Base-by-base conservation (phyloP, 2,113 vertebrate species). In the Tinamus guttatus region DNA sequence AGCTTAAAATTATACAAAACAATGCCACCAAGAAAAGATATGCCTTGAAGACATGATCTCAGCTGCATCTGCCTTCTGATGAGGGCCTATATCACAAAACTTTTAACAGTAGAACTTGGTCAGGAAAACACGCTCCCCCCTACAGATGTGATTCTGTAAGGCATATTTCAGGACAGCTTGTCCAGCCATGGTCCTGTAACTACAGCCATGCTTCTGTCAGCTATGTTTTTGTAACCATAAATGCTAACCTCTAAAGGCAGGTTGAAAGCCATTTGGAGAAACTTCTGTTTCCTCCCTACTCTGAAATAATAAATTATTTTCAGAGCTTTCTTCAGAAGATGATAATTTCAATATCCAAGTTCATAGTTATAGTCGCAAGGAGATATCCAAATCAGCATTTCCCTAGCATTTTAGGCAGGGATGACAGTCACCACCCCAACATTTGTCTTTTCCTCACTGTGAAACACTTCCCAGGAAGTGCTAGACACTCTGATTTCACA, bases 221-320 rank as follows among this genome's bases (percentile, higher is more conserved):
- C 83, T 70, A 88, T 12, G 4, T 19, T 75, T 38, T 69, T 63
- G 49, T 40, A 49, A 30, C 24, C 90, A 90, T 70, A 71, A 93
- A 69, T 28, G 27, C 16, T 80, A 77, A 27, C 13, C 56, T 80
- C 63, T 54, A 70, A 79, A n/a, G 63, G 54, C 0, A 69, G 8
- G 28, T 59, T 63, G 87, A 77, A 92, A 89, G 22, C 34, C 85
- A 4, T 84, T 89, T 87, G 47, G n/a, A 88, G 14, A 7, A 24
- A 34, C 18, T 51, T 83, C 60, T 60, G 20, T 34, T 12, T 2
- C 12, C 17, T n/a, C 22, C 25, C 5, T 74, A 38, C 74, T 87
- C 38, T 89, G 73, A 94, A 94, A 83, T 49, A 81, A 65, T 68
- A n/a, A n/a, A n/a, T n/a, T n/a, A n/a, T n/a, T n/a, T n/a, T n/a